These are phyloP conservation scores for Antheraea yamamai DNA, from an alignment of 2,888 invertebrate genomes.

Conservation along the genomic window DNA sequence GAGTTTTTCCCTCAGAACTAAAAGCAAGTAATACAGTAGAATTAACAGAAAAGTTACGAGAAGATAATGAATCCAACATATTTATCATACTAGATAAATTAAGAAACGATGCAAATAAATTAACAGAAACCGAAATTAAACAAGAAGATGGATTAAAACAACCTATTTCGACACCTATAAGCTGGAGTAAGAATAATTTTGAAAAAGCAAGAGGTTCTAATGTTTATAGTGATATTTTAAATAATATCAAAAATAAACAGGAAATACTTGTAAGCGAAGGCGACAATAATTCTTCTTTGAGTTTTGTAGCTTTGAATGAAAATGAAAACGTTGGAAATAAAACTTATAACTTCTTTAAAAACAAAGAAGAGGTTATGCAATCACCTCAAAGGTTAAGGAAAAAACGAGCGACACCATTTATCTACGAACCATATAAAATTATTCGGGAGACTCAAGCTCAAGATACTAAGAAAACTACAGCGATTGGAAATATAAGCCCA, in stretches of 20 bases:
- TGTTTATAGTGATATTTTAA: conserved; percentile 74
- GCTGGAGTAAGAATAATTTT: conserved; percentile 25
- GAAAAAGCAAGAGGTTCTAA: conserved; percentile 45
- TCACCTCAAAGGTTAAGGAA: conserved; percentile 40
- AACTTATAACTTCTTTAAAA: conserved; percentile 41
- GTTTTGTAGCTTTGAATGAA: not conserved
- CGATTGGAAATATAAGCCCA: conserved; percentile 67
- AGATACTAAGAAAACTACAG: conserved; percentile 70
- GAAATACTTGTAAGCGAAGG: conserved; percentile 22
- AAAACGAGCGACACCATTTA: conserved; percentile 63
- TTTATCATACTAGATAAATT: conserved; percentile 46
- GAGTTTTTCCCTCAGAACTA: conserved; percentile 26
- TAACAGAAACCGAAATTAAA: conserved; percentile 33
- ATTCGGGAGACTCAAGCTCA: conserved; percentile 65
- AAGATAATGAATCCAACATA: conserved; percentile 35
- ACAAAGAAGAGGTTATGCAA: conserved; percentile 47
- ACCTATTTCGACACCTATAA: conserved; percentile 25
- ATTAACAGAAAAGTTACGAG: conserved; percentile 29
- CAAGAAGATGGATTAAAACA: conserved; percentile 30
- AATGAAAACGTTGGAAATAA: conserved; percentile 27
- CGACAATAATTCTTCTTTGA: conserved; percentile 13
- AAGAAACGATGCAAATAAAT: conserved; percentile 34
- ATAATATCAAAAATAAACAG: conserved; percentile 59
- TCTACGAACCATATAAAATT: conserved; percentile 77
- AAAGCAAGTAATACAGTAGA: conserved; percentile 27